Conservation (phyloP, 2,797 vertebrate genomes). For the Apogon hyalosoma region DNA sequence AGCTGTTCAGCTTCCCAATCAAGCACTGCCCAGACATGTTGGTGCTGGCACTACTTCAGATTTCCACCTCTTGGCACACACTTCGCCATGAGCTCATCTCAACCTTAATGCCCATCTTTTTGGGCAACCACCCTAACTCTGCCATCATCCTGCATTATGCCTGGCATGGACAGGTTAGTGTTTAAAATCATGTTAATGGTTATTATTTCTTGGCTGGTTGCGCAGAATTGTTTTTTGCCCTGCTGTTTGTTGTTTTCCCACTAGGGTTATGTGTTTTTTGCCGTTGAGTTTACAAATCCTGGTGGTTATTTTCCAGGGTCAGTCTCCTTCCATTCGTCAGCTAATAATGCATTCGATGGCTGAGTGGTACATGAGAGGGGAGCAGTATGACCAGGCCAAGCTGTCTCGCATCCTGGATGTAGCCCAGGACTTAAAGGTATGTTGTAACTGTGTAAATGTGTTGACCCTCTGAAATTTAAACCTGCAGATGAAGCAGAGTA, state of each 20-base stretch:
- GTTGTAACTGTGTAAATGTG: slow-evolving; percentile 8
- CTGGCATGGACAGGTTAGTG: slow-evolving; percentile 97
- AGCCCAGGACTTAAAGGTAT: slow-evolving; percentile 99
- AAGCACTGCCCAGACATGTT: slow-evolving; percentile 99
- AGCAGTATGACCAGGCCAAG: slow-evolving; percentile 99
- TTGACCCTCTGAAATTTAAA: not conserved
- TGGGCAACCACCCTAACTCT: slow-evolving; percentile 99
- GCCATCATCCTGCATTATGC: slow-evolving; percentile 99
- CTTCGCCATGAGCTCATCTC: slow-evolving; percentile 99
- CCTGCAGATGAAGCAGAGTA: not conserved
- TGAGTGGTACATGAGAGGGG: slow-evolving; percentile 99
- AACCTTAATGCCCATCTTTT: slow-evolving; percentile 98
- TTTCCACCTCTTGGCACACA: slow-evolving; percentile 98
- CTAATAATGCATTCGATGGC: slow-evolving; percentile 99
- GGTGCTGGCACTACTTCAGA: slow-evolving; percentile 96
- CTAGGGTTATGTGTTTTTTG: not conserved
- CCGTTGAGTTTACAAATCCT: not conserved
- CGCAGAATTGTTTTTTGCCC: too few species aligned
- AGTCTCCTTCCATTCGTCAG: slow-evolving; percentile 99
- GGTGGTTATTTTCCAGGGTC: slow-evolving; percentile 79
- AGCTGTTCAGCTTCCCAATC: slow-evolving; percentile 98
- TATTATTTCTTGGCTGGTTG: not conserved
- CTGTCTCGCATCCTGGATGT: slow-evolving; percentile 98
- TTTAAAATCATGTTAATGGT: not conserved
- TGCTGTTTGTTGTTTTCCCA: not conserved